Conservation (phyloP, 2,797 vertebrate species). For the Okamejei kenojei region DNA sequence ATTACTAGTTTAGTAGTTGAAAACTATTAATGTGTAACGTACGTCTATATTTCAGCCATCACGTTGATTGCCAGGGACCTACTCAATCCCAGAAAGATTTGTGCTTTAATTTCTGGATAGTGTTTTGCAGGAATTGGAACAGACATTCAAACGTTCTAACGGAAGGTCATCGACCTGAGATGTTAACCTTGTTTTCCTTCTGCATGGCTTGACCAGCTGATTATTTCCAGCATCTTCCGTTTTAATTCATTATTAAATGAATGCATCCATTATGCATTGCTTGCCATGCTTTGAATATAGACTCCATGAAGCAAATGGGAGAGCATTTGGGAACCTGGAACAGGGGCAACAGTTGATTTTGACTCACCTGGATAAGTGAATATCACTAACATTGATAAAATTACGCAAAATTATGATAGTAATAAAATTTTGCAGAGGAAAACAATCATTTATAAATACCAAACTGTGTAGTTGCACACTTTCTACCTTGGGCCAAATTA, state of each 20-base stretch:
- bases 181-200: too few relatives aligned
- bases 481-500: not conserved
- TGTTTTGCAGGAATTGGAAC: not conserved
- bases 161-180: too few relatives aligned
- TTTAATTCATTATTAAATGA: not conserved
- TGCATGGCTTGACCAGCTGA: too few relatives aligned
- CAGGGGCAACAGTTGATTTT: not conserved
- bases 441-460: not conserved
- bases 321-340: not conserved
- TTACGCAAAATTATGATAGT: not conserved
- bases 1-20: too few relatives aligned
- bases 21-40: not conserved
- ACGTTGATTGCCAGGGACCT: not conserved
- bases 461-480: not conserved
- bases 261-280: not conserved
- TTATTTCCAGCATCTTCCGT: too few relatives aligned
- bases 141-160: too few relatives aligned
- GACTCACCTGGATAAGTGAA: not conserved
- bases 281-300: not conserved
- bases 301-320: not conserved
- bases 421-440: not conserved
- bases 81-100: not conserved
- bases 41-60: not conserved
- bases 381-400: not conserved
- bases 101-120: not conserved